Percentiles rank a stretch among this genome's conserved stretches.
These are phyloP conservation scores for Leptinotarsa undecemlineata DNA, from an alignment of 1,140 invertebrate species.

Conservation along the genomic window DNA sequence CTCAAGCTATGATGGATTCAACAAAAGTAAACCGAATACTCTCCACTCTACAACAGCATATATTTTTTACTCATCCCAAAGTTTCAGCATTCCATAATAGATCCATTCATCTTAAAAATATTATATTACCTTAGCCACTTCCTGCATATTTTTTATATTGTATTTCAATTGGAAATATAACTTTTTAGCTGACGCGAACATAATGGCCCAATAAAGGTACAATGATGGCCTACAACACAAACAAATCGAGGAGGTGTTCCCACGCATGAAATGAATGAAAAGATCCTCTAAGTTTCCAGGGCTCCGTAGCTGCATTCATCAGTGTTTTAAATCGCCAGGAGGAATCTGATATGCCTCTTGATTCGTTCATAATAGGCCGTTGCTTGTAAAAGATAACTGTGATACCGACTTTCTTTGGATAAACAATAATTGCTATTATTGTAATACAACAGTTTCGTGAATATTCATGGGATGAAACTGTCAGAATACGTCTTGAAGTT, in stretches of 20 bases:
- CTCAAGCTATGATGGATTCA: too few species aligned
- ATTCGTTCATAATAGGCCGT: neutral
- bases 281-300: constrained; percentile 4
- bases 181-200: constrained; percentile 20
- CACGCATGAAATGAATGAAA: constrained; percentile 15
- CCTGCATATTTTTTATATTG: constrained; percentile 15
- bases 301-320: constrained; percentile 7
- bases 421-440: too few species aligned
- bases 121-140: constrained; percentile 1
- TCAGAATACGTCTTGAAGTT: too few species aligned
- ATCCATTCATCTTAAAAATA: constrained; percentile 1
- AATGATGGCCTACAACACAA: constrained; percentile 12
- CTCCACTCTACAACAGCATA: neutral
- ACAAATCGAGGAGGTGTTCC: constrained; percentile 22
- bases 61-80: neutral
- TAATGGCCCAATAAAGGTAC: neutral
- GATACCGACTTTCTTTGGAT: neutral
- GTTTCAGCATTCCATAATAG: neutral
- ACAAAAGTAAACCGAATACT: neutral
- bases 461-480: too few species aligned
- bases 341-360: constrained; percentile 19
- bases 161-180: constrained; percentile 19
- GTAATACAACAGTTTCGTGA: too few species aligned
- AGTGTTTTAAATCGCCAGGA: constrained; percentile 19
- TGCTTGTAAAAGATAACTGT: neutral